Conservation (phyloP, 2,113 vertebrate genomes). For the Catharus fuscescens region DNA sequence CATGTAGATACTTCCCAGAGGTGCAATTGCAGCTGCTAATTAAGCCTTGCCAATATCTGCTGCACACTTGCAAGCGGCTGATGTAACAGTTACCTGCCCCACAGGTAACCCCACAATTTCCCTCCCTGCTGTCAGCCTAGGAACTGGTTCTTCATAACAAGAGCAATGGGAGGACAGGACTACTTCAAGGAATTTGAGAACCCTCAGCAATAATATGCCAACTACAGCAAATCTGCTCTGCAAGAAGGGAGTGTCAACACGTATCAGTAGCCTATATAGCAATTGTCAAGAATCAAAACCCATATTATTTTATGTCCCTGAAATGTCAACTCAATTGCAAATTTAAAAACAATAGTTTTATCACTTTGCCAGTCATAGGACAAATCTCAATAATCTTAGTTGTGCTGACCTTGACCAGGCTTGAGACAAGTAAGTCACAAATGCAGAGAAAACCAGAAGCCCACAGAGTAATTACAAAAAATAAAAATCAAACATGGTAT, state of each 20-base stretch:
- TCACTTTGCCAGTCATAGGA: slow-evolving; percentile 28
- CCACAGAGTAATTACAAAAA: neutral
- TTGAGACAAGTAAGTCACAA: neutral
- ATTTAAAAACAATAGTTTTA: slow-evolving; percentile 6
- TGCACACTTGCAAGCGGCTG: neutral
- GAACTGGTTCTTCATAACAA: neutral
- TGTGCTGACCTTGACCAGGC: neutral
- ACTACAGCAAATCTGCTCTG: neutral
- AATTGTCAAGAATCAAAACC: neutral
- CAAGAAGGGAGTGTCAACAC: neutral
- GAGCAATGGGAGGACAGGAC: neutral
- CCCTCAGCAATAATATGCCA: neutral
- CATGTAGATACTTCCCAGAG: neutral
- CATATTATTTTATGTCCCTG: neutral
- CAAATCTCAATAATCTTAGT: neutral
- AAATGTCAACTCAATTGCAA: slow-evolving; percentile 40
- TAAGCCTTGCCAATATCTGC: neutral
- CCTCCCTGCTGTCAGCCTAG: neutral
- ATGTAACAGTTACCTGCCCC: neutral
- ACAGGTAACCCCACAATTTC: neutral
- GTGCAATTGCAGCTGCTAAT: neutral
- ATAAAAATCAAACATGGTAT: neutral
- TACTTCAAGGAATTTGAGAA: neutral
- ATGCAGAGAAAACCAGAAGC: neutral
- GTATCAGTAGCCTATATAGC: neutral